These are phyloP conservation scores for Drepana arcuata DNA, from an alignment of 1,140 invertebrate species.

Conservation along the genomic window DNA sequence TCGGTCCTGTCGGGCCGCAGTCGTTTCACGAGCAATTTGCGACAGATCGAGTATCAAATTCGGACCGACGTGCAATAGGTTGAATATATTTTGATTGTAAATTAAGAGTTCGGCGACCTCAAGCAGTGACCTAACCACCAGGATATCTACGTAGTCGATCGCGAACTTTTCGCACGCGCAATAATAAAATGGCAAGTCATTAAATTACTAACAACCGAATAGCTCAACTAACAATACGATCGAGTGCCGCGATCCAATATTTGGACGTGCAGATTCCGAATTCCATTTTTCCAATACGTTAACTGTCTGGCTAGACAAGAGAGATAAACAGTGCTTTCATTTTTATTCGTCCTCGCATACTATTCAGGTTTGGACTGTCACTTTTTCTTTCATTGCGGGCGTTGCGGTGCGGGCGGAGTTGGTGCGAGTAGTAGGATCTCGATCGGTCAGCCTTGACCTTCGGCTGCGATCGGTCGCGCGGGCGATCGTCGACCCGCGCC, in stretches of 20 bases:
- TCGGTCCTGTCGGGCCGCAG: too few relatives aligned
- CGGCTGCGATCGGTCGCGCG: slow-evolving; percentile 53
- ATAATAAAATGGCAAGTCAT: slow-evolving; percentile 28
- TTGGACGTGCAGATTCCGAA: too few relatives aligned
- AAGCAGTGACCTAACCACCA: slow-evolving; percentile 30
- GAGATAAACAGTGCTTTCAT: slow-evolving; percentile 54
- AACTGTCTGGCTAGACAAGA: slow-evolving; percentile 7
- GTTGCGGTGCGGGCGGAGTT: background rate
- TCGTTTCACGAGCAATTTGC: slow-evolving; percentile 24
- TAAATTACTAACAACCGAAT: slow-evolving; percentile 29
- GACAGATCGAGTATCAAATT: slow-evolving; percentile 20
- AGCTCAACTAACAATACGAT: too few relatives aligned
- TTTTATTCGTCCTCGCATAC: slow-evolving; percentile 67
- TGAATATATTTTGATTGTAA: slow-evolving; percentile 27
- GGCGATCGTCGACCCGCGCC: slow-evolving; percentile 50
- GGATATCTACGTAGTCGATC: slow-evolving; percentile 29
- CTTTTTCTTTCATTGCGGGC: slow-evolving; percentile 62
- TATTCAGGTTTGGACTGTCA: slow-evolving; percentile 67
- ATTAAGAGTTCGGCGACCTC: slow-evolving; percentile 32
- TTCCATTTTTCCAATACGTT: too few relatives aligned
- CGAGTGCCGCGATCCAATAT: too few relatives aligned
- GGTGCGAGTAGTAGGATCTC: slow-evolving; percentile 20
- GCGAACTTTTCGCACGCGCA: slow-evolving; percentile 38
- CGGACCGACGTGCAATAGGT: slow-evolving; percentile 16
- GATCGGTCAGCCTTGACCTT: slow-evolving; percentile 59